Conservation (phyloP, 2,888 invertebrate genomes). For the Serrognathus titanus region DNA sequence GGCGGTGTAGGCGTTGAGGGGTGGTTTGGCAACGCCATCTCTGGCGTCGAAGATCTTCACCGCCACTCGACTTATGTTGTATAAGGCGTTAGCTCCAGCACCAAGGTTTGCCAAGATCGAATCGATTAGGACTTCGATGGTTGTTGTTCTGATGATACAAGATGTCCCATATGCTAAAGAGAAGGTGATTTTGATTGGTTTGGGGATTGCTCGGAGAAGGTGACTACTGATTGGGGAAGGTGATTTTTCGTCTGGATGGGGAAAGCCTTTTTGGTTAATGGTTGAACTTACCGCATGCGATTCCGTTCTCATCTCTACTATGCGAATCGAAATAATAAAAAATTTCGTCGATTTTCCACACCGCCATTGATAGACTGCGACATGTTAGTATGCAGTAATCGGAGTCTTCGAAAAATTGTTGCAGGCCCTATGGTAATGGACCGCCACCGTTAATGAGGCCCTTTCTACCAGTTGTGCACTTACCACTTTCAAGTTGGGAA, state of each 20-base stretch:
- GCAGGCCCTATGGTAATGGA: slow-evolving; percentile 35
- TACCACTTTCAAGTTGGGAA: slow-evolving; percentile 30
- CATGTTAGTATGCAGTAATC: slow-evolving; percentile 56
- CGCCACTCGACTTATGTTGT: slow-evolving; percentile 40
- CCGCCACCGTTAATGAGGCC: background rate
- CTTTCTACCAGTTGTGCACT: background rate
- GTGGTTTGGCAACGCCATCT: slow-evolving; percentile 42
- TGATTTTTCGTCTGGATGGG: no score
- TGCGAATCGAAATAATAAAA: slow-evolving; percentile 59
- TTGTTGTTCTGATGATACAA: slow-evolving; percentile 44
- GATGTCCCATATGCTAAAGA: slow-evolving; percentile 42
- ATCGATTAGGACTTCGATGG: slow-evolving; percentile 39
- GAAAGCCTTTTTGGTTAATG: background rate
- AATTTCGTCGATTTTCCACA: slow-evolving; percentile 54
- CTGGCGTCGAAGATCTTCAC: slow-evolving; percentile 32
- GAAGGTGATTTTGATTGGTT: slow-evolving; percentile 6
- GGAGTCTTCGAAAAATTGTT: slow-evolving; percentile 44
- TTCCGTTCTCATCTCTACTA: slow-evolving; percentile 57
- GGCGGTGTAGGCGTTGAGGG: slow-evolving; percentile 45
- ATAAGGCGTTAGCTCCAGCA: slow-evolving; percentile 33
- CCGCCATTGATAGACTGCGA: slow-evolving; percentile 54
- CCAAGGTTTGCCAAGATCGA: slow-evolving; percentile 43
- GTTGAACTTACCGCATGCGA: slow-evolving; percentile 34
- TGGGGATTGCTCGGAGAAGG: no score
- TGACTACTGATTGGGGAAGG: no score